Percentiles rank a stretch among this genome's conserved stretches.
Conservation (phyloP, 92 coral and sea anemone genomes). For the Galaxea fascicularis region DNA sequence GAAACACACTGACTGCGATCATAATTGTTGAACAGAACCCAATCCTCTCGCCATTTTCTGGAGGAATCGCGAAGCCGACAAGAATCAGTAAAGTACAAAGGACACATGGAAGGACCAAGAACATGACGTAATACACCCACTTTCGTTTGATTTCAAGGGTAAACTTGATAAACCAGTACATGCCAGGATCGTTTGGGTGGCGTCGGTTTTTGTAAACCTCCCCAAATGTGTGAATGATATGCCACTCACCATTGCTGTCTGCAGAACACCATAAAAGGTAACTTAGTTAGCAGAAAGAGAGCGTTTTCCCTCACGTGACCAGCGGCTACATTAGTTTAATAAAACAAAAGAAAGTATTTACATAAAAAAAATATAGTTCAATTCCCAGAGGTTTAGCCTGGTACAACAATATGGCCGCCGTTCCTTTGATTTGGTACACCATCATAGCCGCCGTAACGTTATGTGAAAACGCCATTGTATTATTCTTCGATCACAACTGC, state of each 20-base stretch:
- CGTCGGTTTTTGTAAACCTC: not conserved
- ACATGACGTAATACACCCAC: slow-evolving; percentile 69
- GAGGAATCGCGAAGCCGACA: slow-evolving; percentile 76
- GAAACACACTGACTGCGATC: slow-evolving; percentile 69
- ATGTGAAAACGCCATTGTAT: too few relatives aligned
- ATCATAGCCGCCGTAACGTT: too few relatives aligned
- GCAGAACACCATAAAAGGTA: not conserved
- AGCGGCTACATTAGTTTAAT: too few relatives aligned
- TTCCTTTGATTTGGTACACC: too few relatives aligned
- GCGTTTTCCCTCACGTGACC: too few relatives aligned
- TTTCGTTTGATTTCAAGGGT: slow-evolving; percentile 32
- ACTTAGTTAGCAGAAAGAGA: not conserved
- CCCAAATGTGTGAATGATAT: not conserved
- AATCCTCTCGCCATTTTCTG: slow-evolving; percentile 82
- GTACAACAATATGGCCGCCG: too few relatives aligned
- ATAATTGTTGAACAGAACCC: slow-evolving; percentile 72
- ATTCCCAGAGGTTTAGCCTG: too few relatives aligned
- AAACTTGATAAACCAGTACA: not conserved
- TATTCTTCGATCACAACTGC: too few relatives aligned
- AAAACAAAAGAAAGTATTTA: too few relatives aligned
- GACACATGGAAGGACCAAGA: slow-evolving; percentile 70
- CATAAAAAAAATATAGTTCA: too few relatives aligned
- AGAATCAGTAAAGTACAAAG: slow-evolving; percentile 72
- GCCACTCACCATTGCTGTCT: slow-evolving; percentile 39
- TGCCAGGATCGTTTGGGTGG: not conserved